A percentile compares a stretch with the other conserved stretches of the same genome.
Conservation (phyloP, 2,113 vertebrate genomes). For the Eidolon helvum region DNA sequence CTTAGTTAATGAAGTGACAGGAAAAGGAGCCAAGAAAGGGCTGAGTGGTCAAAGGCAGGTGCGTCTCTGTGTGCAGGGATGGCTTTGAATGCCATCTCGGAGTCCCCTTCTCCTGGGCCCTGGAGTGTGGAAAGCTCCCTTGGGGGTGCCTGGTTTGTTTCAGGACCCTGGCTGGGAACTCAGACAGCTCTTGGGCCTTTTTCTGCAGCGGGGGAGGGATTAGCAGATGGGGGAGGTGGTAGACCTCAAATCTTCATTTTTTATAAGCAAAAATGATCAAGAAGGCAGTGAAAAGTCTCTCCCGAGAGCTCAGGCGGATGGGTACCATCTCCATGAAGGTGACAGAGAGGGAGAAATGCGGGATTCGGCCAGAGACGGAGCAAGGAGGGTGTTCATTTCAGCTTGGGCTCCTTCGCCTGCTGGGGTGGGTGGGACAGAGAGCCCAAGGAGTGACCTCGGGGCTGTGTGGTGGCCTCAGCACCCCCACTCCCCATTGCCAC, state of each 20-base stretch:
- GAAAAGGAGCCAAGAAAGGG: neutral
- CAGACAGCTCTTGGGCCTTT: neutral
- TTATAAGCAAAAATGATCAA: neutral
- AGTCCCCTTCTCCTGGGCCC: neutral
- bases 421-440: neutral
- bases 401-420: rapidly evolving
- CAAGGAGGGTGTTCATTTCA: neutral
- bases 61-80: neutral
- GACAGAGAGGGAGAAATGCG: neutral
- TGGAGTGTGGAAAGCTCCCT: neutral
- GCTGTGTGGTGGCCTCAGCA: neutral
- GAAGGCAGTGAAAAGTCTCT: neutral
- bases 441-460: neutral
- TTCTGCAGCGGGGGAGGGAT: neutral
- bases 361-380: neutral
- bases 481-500: rapidly evolving
- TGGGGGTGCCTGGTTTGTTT: neutral
- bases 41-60: neutral
- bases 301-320: neutral
- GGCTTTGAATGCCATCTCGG: neutral
- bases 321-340: neutral
- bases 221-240: neutral
- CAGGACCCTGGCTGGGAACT: neutral
- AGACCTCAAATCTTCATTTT: neutral
- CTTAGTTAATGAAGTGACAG: neutral